Conservation (phyloP, 2,797 vertebrate species). For the Dryobates pubescens region DNA sequence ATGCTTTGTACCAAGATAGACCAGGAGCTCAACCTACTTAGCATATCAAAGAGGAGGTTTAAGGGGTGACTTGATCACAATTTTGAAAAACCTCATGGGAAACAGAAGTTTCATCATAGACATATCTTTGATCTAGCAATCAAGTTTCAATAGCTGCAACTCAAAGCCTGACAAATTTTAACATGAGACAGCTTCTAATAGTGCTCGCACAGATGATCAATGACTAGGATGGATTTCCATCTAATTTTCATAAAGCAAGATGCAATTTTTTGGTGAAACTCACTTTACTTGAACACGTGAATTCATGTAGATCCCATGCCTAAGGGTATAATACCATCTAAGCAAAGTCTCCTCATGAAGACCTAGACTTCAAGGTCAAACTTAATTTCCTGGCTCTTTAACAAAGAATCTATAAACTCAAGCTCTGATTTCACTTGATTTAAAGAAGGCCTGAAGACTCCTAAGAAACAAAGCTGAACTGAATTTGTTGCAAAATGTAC, state of each 20-base stretch:
- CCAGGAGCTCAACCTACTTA: conserved; percentile 41
- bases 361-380: not conserved
- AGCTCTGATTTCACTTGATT: not conserved
- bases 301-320: not conserved
- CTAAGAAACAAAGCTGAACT: not conserved
- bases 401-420: not conserved
- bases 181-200: not conserved
- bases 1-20: conserved; percentile 41
- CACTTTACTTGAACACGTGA: not conserved
- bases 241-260: not conserved
- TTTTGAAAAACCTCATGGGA: not conserved
- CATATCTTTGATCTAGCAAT: conserved; percentile 52
- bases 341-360: not conserved
- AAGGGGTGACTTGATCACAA: conserved; percentile 50
- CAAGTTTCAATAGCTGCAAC: conserved; percentile 18
- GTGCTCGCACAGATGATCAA: not conserved
- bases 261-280: not conserved
- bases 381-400: not conserved
- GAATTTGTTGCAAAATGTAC: not conserved
- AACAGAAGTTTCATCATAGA: conserved; percentile 45
- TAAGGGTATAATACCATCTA: not conserved
- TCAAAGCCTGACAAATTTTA: conserved; percentile 12
- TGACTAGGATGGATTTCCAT: not conserved
- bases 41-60: conserved; percentile 60
- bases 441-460: not conserved